Evolutionary conservation across 2,113 vertebrate genomes (phyloP).

Genomic region (Mormyrus iriodes): DNA sequence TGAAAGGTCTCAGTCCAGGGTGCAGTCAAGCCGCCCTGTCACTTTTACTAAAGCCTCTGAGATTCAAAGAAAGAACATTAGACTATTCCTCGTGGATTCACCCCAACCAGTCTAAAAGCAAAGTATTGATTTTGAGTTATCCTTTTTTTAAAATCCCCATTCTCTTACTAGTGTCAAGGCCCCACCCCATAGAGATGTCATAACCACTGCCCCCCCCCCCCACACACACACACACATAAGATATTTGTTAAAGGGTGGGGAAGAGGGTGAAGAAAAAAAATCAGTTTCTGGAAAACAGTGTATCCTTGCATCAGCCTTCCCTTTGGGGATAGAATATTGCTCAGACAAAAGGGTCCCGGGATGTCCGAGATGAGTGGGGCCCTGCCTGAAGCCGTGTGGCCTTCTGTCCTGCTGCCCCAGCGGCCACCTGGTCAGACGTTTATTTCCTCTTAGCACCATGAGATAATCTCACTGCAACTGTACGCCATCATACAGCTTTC

Average conservation of each 20-base stretch:
- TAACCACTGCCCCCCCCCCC: constrained; percentile 51
- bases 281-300: constrained; percentile 50
- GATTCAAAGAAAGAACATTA: constrained; percentile 69
- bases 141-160: constrained; percentile 67
- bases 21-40: constrained; percentile 51
- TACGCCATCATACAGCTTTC: constrained; percentile 57
- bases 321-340: constrained; percentile 69
- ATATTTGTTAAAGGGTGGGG: constrained; percentile 62
- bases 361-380: constrained; percentile 64
- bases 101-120: constrained; percentile 82
- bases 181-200: constrained; percentile 41
- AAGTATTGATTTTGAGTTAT: constrained; percentile 86
- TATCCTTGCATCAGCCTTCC: constrained; percentile 60
- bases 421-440: constrained; percentile 50
- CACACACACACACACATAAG: constrained; percentile 33
- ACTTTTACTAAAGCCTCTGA: constrained; percentile 62
- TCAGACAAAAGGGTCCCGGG: constrained; percentile 56
- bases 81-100: constrained; percentile 69
- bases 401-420: constrained; percentile 48
- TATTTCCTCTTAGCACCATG: constrained; percentile 57
- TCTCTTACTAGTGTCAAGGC: constrained; percentile 64
- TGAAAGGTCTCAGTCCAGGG: constrained; percentile 65
- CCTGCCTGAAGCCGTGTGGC: constrained; percentile 70
- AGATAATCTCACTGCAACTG: constrained; percentile 69
- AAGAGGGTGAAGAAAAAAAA: constrained; percentile 16